phyloP scores from a whole-genome alignment of 2,888 invertebrate genomes.

The Ypsolopha sequella region DNA sequence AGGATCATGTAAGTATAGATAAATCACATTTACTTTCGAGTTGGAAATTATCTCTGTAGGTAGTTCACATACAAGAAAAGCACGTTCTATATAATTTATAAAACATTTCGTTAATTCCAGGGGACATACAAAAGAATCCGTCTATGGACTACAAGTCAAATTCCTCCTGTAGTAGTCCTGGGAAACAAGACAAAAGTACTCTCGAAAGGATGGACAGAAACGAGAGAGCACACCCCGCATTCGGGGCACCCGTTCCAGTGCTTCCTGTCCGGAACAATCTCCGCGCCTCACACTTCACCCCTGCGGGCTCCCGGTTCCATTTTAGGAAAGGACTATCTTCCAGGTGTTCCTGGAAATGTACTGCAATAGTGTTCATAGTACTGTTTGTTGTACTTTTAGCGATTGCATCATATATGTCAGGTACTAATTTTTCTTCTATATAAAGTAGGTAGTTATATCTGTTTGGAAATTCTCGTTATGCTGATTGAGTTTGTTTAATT shows the following conservation, averaged over 20 bases:
- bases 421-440: slow-evolving; percentile 49
- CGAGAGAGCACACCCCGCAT: slow-evolving; percentile 74
- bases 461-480: slow-evolving; percentile 5
- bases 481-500: slow-evolving; percentile 10
- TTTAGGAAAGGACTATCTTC: slow-evolving; percentile 89
- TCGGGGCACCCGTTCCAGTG: slow-evolving; percentile 79
- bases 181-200: slow-evolving; percentile 69
- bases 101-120: slow-evolving; percentile 59
- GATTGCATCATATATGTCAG: slow-evolving; percentile 88
- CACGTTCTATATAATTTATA: too few relatives aligned
- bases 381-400: slow-evolving; percentile 86
- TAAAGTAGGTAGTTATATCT: slow-evolving; percentile 2
- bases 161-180: slow-evolving; percentile 89
- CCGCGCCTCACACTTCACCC: slow-evolving; percentile 80
- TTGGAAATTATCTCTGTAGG: too few relatives aligned
- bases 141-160: slow-evolving; percentile 90
- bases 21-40: too few relatives aligned
- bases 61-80: too few relatives aligned
- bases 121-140: slow-evolving; percentile 88
- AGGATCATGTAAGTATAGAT: too few relatives aligned
- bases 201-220: slow-evolving; percentile 65
- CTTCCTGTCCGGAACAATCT: slow-evolving; percentile 82
- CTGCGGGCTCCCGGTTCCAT: slow-evolving; percentile 81
- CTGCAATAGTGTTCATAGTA: slow-evolving; percentile 89
- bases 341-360: slow-evolving; percentile 92